Conservation (phyloP, 2,888 invertebrate species). For the Agrotis exclamationis region DNA sequence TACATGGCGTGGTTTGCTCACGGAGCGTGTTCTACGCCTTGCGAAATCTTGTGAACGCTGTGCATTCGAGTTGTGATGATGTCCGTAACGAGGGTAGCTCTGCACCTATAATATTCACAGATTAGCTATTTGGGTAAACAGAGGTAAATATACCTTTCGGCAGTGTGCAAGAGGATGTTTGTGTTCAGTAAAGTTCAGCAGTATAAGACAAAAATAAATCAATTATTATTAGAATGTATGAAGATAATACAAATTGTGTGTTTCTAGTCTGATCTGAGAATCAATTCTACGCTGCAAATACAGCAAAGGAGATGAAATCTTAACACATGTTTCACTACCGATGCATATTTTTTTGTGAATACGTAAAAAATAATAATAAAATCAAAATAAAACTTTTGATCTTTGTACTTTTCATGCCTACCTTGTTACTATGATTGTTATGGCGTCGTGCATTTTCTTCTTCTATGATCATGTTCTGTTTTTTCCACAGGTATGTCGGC, state of each 20-base stretch:
- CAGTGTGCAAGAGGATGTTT: constrained; percentile 2
- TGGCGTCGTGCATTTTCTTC: constrained; percentile 67
- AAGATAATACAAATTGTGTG: background rate
- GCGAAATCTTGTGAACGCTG: constrained; percentile 58
- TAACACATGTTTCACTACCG: background rate
- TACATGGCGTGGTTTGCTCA: constrained; percentile 95
- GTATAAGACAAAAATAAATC: constrained; percentile 12
- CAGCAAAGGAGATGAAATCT: background rate
- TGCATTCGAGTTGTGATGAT: constrained; percentile 72
- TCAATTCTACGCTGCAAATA: background rate
- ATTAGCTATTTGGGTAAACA: constrained; percentile 28
- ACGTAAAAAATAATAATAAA: background rate
- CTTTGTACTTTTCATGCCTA: constrained; percentile 37
- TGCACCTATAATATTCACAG: constrained; percentile 57
- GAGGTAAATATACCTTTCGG: constrained; percentile 3
- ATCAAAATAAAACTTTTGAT: background rate
- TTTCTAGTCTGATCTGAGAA: background rate
- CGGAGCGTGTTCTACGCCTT: constrained; percentile 90
- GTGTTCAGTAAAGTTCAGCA: background rate
- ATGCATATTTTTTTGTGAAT: background rate
- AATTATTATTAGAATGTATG: too few species aligned
- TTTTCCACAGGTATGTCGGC: constrained; percentile 85
- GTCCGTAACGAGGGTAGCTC: constrained; percentile 75
- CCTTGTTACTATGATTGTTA: constrained; percentile 64
- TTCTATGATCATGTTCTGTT: constrained; percentile 69